Conservation (phyloP, 2,888 invertebrate species). For the Cecidostiba fungosa region DNA sequence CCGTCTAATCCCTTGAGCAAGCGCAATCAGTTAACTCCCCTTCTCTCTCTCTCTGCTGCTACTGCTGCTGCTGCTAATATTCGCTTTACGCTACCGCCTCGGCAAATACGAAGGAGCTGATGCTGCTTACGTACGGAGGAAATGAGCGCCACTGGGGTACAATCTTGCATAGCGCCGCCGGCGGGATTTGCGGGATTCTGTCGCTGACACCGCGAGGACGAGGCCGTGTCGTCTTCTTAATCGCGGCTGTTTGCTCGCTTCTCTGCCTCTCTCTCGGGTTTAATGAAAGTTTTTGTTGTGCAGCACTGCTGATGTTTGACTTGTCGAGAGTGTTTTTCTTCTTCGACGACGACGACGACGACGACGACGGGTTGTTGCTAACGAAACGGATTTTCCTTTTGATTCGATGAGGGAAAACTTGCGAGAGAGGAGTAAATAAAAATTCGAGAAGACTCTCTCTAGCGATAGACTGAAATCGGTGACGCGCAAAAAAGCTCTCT, state of each 20-base stretch:
- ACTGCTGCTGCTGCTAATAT: conserved; percentile 54
- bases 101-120: conserved; percentile 39
- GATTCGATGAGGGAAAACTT: neutral
- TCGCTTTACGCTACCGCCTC: conserved; percentile 59
- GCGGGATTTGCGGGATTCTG: conserved; percentile 75
- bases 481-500: neutral
- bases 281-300: conserved; percentile 21
- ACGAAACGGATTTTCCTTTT: conserved; percentile 1
- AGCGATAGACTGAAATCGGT: neutral
- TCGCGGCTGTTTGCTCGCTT: conserved; percentile 28
- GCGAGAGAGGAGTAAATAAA: neutral
- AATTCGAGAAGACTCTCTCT: neutral
- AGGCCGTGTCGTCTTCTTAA: conserved; percentile 1
- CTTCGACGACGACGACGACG: neutral
- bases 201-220: conserved; percentile 68
- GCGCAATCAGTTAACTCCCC: conserved; percentile 63
- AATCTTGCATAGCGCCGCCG: conserved; percentile 72
- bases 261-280: neutral
- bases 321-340: neutral
- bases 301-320: neutral
- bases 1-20: conserved; percentile 64
- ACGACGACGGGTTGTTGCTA: neutral
- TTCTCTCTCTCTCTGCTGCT: neutral
- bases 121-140: conserved; percentile 25
- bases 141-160: conserved; percentile 77